Conservation (phyloP, 2,888 invertebrate species). For the Camponotus fellah region DNA sequence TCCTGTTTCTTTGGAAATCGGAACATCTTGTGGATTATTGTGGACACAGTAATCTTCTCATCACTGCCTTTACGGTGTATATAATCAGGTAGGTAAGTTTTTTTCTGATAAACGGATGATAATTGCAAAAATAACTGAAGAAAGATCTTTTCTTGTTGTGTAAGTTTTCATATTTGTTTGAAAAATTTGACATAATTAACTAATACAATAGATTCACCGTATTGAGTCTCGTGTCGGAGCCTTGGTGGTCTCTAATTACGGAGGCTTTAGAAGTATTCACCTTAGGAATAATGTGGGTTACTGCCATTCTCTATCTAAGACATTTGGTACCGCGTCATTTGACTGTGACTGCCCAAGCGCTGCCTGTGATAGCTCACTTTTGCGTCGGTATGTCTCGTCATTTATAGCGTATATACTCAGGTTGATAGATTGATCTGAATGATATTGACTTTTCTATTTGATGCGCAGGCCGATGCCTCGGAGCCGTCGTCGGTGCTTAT, state of each 20-base stretch:
- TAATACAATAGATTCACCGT: slow-evolving; percentile 78
- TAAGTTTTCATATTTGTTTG: neutral
- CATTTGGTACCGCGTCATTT: slow-evolving; percentile 93
- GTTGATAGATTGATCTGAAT: slow-evolving; percentile 57
- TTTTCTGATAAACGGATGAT: neutral
- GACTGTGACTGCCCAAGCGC: slow-evolving; percentile 92
- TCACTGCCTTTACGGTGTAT: slow-evolving; percentile 93
- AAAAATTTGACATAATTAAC: neutral
- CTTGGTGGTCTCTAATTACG: slow-evolving; percentile 90
- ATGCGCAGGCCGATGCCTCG: slow-evolving; percentile 90
- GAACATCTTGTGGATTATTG: slow-evolving; percentile 94
- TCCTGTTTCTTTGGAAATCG: slow-evolving; percentile 92
- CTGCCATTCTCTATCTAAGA: slow-evolving; percentile 93
- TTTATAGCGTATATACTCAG: neutral
- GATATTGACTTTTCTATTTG: slow-evolving; percentile 16
- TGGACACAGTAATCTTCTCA: slow-evolving; percentile 93
- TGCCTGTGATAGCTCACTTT: slow-evolving; percentile 93
- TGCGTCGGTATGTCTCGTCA: slow-evolving; percentile 88
- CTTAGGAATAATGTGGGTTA: slow-evolving; percentile 92
- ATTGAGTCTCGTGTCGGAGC: slow-evolving; percentile 84
- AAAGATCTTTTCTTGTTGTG: neutral
- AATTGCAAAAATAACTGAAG: neutral
- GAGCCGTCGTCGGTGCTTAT: slow-evolving; percentile 89
- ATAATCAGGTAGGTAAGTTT: slow-evolving; percentile 89
- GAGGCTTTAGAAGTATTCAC: slow-evolving; percentile 92